Base-by-base conservation (phyloP, 2,797 vertebrate species). In the Allobates femoralis region DNA sequence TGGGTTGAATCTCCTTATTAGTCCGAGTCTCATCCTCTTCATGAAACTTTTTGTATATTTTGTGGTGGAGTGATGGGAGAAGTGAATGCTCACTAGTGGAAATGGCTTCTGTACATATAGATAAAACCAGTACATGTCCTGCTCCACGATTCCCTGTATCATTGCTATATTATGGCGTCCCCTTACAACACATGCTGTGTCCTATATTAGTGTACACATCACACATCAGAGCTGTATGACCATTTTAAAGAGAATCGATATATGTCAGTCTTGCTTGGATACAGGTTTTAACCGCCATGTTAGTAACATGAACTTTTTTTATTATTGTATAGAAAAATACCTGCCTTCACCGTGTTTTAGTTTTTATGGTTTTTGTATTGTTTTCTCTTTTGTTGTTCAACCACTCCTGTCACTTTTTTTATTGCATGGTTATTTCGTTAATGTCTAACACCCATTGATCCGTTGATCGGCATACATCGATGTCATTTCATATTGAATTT, bases 21-120 rank as follows among this genome's bases (percentile, higher is more conserved):
- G 92, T 0, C 66, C 92, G 16, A 87, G 90, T 0, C 91, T 93
- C 0, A 75, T 90, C 1, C 71, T 92, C 37, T 89, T 93, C 62
- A 88, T 92, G 78, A 91, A 93, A 37, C 74, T 95, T 34, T 90
- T 92, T n/a, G 58, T 91, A 75, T 91, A 94, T 83, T 88, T 91
- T 80, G 90, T 93, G 87, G 78, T 81, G 7, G 77, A 88, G 71
- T 88, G 86, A 88, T 75, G 15, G 32, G 46, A n/a, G 5, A n/a
- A 12, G 64, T 12, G 14, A 50, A 74, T 74, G 41, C 2, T 41
- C 28, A 55, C 7, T 23, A 56, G 55, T 56, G 53, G 41, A 53
- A 53, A 46, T 41, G 7, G n/a, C 60, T 79, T 78, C 23, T 84
- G 55, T 84, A 41, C 26, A 79, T 64, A 87, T 34, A 71, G n/a